These are phyloP conservation scores for Tupaia chinensis DNA, from an alignment of 2,113 vertebrate genomes.

Conservation along the genomic window DNA sequence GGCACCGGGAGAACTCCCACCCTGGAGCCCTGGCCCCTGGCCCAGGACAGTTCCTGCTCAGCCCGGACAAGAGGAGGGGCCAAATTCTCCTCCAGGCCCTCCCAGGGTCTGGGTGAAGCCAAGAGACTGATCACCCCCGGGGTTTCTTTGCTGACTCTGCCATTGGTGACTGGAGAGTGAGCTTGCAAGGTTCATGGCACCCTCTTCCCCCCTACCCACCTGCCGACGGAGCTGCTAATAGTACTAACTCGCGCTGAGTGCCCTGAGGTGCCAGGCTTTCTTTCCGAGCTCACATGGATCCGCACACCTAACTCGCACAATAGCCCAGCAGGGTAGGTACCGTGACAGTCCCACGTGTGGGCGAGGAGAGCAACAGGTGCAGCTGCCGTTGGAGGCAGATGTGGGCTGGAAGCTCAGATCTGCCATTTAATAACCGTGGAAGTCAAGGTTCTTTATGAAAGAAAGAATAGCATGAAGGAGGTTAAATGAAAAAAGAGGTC, in stretches of 20 bases:
- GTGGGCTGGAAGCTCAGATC: background rate
- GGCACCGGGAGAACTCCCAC: accelerated
- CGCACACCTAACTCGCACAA: background rate
- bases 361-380: background rate
- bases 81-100: background rate
- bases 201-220: background rate
- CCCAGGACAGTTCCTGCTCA: background rate
- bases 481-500: background rate
- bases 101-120: background rate
- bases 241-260: background rate
- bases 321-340: accelerated
- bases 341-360: background rate
- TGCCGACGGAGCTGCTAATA: background rate
- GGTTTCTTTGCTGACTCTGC: background rate
- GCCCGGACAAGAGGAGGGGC: background rate
- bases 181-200: background rate
- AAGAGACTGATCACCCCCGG: background rate
- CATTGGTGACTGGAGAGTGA: background rate
- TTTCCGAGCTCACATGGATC: background rate
- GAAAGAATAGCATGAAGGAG: background rate
- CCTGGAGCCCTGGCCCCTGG: background rate
- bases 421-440: background rate
- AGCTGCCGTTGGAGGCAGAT: background rate
- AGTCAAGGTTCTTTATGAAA: background rate
- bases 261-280: background rate